Evolutionary conservation across 2,797 vertebrate genomes (phyloP), one percentile per base, ranked within the genome.

Genomic region (Sebastes hopkinsi): DNA sequence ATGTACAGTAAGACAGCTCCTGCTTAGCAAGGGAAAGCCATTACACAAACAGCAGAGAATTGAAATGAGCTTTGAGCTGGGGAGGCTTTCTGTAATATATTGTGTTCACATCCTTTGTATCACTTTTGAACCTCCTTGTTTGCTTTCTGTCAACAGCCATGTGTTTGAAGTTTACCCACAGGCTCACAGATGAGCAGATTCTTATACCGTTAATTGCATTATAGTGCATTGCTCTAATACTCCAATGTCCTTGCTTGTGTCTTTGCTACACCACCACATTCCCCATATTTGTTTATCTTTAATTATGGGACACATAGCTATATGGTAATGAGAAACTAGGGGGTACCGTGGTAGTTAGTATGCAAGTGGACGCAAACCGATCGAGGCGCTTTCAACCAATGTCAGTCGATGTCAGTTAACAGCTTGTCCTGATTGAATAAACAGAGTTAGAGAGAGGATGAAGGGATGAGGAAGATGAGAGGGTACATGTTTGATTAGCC

Each of bases 401-500:
- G 85, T 81, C 77, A 83, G 73, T 74, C 9, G 36, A 83, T 83
- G 86, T 86, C 86, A 73, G 85, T 81, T 82, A 82, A 68, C 72
- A 72, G 75, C 89, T 83, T 73, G 72, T 87, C 84, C 81, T 76
- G 73, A 86, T 52, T 89, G 81, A 91, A 91, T 86, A 91, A 88
- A 90, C 67, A 80, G 58, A 73, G 68, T 58, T 52, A 66, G 75
- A 72, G 67, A 54, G 65, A 65, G 87, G 82, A 83, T 68, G 75
- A 67, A 83, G 71, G 83, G 75, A 86, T 81, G 72, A 80, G 42
- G 71, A 69, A 87, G 79, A 89, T 84, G 87, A 91, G 85, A 91
- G 81, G 80, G 78, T 83, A 73, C 73, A 81, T 94, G 88, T 94
- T 94, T 94, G 91, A 95, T 94, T 92, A 92, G 91, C 88, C 83